Evolutionary conservation across 2,888 invertebrate species (phyloP).

Genomic region (Acleris holmiana): DNA sequence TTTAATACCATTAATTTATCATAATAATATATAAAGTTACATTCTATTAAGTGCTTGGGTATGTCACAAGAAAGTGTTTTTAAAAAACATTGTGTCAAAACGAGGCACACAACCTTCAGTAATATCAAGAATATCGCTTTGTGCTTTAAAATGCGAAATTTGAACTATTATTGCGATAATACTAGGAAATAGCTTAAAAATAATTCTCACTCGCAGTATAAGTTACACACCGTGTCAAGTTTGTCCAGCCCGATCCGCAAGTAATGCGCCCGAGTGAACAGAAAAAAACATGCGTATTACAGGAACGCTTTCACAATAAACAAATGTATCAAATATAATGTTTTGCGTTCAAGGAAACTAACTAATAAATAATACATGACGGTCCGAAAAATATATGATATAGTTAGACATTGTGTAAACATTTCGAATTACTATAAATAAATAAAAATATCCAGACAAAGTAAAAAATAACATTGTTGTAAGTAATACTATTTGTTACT

Average conservation of each 20-base stretch:
- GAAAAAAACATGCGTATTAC: not conserved
- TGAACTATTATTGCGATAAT: constrained; percentile 2
- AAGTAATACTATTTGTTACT: no score
- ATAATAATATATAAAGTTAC: constrained; percentile 28
- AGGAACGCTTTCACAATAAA: no score
- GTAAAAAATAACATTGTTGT: no score
- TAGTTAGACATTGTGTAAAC: no score
- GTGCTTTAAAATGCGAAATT: constrained; percentile 23
- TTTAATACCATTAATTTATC: constrained; percentile 41
- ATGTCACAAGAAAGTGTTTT: constrained; percentile 43
- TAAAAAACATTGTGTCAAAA: constrained; percentile 36
- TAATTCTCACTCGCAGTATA: constrained; percentile 22
- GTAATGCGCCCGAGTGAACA: not conserved
- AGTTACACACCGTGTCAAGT: not conserved
- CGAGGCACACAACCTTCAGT: constrained; percentile 33
- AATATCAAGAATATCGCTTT: constrained; percentile 31
- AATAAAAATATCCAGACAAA: no score
- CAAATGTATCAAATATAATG: not conserved
- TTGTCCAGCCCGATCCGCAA: no score
- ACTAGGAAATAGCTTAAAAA: constrained; percentile 10
- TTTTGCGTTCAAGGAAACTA: not conserved
- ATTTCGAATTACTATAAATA: no score
- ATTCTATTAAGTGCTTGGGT: constrained; percentile 39
- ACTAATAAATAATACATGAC: not conserved
- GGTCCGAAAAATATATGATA: not conserved